phyloP scores from a whole-genome alignment of 2,888 invertebrate species.

The Liopterus haemorrhoidalis region DNA sequence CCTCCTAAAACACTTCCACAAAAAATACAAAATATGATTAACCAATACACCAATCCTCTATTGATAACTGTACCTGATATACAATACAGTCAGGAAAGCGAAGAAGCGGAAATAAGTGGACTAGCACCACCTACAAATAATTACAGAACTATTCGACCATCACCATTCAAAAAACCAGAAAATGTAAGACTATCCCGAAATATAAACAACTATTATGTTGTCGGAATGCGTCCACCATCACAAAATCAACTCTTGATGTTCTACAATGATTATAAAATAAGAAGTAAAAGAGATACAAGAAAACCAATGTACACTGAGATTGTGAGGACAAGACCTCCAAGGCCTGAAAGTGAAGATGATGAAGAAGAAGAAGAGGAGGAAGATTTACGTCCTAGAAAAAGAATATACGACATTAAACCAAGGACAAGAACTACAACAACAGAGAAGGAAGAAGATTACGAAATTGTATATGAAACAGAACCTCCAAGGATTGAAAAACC shows the following conservation, averaged over 20 bases:
- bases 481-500: slow-evolving; percentile 30
- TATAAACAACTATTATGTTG: slow-evolving; percentile 39
- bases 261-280: slow-evolving; percentile 27
- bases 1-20: too few species aligned
- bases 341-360: slow-evolving; percentile 3
- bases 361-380: slow-evolving; percentile 31
- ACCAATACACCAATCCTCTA: too few species aligned
- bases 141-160: slow-evolving; percentile 35
- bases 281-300: slow-evolving; percentile 6
- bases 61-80: too few species aligned
- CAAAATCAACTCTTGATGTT: slow-evolving; percentile 33
- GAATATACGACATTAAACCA: slow-evolving; percentile 36
- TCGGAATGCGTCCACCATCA: slow-evolving; percentile 43
- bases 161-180: slow-evolving; percentile 16
- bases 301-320: slow-evolving; percentile 18
- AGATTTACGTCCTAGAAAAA: slow-evolving; percentile 19
- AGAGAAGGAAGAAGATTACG: slow-evolving; percentile 32
- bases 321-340: slow-evolving; percentile 33
- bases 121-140: slow-evolving; percentile 36
- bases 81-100: not conserved
- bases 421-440: slow-evolving; percentile 24
- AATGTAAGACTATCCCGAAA: slow-evolving; percentile 6
- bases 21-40: too few species aligned
- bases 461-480: slow-evolving; percentile 33
- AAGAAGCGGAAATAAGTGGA: slow-evolving; percentile 30